Conservation (phyloP, 2,888 invertebrate species). For the Yponomeuta plumbellus region DNA sequence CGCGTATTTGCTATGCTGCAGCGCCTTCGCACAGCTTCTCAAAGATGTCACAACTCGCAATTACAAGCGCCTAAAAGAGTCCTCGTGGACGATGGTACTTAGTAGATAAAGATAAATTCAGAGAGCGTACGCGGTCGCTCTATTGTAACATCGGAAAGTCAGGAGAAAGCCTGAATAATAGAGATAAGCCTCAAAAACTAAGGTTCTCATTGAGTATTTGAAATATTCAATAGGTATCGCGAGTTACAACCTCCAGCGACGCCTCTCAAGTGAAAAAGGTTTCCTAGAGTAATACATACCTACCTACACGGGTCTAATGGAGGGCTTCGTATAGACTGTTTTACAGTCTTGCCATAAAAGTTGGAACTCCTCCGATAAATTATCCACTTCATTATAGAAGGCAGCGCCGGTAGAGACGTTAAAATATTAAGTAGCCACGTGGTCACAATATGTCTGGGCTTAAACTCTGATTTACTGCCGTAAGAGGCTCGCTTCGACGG, state of each 20-base stretch:
- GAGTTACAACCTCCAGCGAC: neutral
- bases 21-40: too few relatives aligned
- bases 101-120: too few relatives aligned
- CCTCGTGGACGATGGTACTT: too few relatives aligned
- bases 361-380: conserved; percentile 5
- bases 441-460: conserved; percentile 4
- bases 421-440: conserved; percentile 8
- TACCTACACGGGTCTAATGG: neutral
- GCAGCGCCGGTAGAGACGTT: neutral
- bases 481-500: neutral
- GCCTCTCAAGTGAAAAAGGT: neutral
- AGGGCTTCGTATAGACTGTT: conserved; percentile 5
- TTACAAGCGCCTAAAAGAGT: too few relatives aligned
- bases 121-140: neutral
- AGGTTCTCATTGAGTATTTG: neutral
- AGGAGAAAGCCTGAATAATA: neutral
- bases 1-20: too few relatives aligned
- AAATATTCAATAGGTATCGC: conserved; percentile 1
- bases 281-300: neutral
- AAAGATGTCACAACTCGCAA: too few relatives aligned
- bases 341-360: conserved; percentile 7
- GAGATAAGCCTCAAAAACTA: conserved; percentile 20
- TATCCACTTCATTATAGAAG: conserved; percentile 9
- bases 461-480: conserved; percentile 7
- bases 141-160: neutral